Conservation (phyloP, 1,140 invertebrate species). For the Sycobia sp. region DNA sequence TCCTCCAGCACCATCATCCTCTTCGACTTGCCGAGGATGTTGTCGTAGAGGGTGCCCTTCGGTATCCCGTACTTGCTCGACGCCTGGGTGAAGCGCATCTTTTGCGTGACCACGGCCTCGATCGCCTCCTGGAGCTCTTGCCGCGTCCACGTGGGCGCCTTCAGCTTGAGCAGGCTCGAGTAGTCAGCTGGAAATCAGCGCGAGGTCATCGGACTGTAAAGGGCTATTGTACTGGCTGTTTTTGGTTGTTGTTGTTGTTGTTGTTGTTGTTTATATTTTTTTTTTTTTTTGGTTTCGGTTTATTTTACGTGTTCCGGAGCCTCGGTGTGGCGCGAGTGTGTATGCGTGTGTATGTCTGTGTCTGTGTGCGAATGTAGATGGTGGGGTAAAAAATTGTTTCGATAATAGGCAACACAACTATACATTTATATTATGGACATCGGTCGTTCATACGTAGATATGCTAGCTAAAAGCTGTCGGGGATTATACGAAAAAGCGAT, state of each 20-base stretch:
- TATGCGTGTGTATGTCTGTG: too few relatives aligned
- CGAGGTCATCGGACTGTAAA: slow-evolving; percentile 51
- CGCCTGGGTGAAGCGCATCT: slow-evolving; percentile 78
- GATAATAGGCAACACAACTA: too few relatives aligned
- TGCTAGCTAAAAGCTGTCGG: too few relatives aligned
- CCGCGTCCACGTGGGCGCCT: slow-evolving; percentile 78
- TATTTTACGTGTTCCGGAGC: too few relatives aligned
- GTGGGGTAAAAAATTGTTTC: too few relatives aligned
- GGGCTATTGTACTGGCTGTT: slow-evolving; percentile 23
- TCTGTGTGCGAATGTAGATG: too few relatives aligned
- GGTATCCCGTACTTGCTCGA: slow-evolving; percentile 74
- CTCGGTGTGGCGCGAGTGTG: too few relatives aligned
- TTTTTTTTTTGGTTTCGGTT: slow-evolving; percentile 3
- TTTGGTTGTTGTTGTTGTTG: neutral
- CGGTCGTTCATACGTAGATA: too few relatives aligned
- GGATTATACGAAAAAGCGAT: too few relatives aligned
- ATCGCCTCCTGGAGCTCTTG: slow-evolving; percentile 77
- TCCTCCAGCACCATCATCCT: slow-evolving; percentile 77
- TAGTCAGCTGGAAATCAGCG: slow-evolving; percentile 64
- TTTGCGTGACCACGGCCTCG: slow-evolving; percentile 74
- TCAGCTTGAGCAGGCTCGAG: slow-evolving; percentile 69
- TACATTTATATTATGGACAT: too few relatives aligned
- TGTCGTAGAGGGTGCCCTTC: slow-evolving; percentile 79
- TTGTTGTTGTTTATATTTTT: slow-evolving; percentile 7
- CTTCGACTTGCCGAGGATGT: slow-evolving; percentile 78